Evolutionary conservation across 1,140 invertebrate species (phyloP), one percentile per base, ranked within the genome.

Genomic region (Chelonus insularis): DNA sequence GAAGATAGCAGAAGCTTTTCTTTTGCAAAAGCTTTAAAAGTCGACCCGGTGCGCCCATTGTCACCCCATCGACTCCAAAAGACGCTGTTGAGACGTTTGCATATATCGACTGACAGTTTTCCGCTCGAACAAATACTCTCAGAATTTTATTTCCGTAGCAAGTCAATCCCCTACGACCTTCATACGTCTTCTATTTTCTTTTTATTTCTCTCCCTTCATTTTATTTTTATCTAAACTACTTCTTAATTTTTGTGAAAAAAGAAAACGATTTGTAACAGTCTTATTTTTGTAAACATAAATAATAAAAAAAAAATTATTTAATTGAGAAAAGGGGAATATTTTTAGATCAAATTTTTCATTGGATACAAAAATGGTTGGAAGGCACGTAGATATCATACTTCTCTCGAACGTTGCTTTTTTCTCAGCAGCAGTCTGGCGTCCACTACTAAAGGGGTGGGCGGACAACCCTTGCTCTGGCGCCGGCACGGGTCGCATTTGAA

Each of bases 41-140:
- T 48, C 69, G 69, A 69, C 65, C 72, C 75, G 77, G 79, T 79
- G 74, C 79, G 68, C 66, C 72, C 75, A 77, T 81, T 80, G 75
- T 80, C 78, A 81, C 78, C 75, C 77, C 75, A 81, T 80, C 72
- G 76, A 68, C 72, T 73, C 66, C 68, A 71, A 73, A 75, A 68
- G 65, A 76, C 68, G 68, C 66, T 67, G 63, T 69, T 59, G 66
- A 74, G 72, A 74, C 74, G 77, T 80, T 81, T 79, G 79, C 79
- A 81, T 81, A 80, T 71, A 79, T 79, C 71, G 77, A 74, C 69
- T 73, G 72, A 72, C 72, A 78, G 72, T 81, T 80, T 81, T 81
- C 76, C 73, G 69, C 72, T 72, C 60, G 77, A 79, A 79, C 77
- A 79, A 80, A 80, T 81, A 73, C 76, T 66, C 65, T 65, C 55